phyloP scores from a whole-genome alignment of 2,797 vertebrate species.

The Labeo calbasu region DNA sequence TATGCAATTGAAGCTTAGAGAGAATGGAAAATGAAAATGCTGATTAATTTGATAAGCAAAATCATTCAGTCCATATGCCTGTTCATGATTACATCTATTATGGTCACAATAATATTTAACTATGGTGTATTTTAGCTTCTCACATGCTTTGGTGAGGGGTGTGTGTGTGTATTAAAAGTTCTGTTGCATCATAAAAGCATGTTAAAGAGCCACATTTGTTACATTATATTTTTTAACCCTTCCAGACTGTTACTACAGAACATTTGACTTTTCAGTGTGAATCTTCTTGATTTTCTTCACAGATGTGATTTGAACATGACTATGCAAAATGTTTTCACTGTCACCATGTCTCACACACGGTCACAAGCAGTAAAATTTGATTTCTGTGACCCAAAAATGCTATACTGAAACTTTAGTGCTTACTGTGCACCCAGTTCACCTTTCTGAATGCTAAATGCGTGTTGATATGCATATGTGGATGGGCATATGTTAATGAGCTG shows the following conservation, averaged over 20 bases:
- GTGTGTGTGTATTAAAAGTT: not conserved
- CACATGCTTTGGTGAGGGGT: not conserved
- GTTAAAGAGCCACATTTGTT: not conserved
- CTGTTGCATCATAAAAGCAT: not conserved
- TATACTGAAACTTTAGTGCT: not conserved
- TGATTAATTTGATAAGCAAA: constrained; percentile 21
- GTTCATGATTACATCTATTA: not conserved
- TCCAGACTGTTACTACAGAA: not conserved
- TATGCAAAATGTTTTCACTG: not conserved
- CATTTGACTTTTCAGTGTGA: not conserved
- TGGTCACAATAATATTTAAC: not conserved
- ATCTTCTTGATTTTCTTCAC: not conserved
- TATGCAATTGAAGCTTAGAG: not conserved
- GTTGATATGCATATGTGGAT: not conserved
- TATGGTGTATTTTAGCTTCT: not conserved
- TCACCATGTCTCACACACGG: not conserved
- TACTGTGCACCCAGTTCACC: not conserved
- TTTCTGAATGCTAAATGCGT: not conserved
- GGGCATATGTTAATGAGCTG: not conserved
- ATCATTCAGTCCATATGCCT: constrained; percentile 4
- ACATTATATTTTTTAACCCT: not conserved
- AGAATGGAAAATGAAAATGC: not conserved
- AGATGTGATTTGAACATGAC: not conserved
- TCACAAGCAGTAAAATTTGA: not conserved
- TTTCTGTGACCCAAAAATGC: not conserved